These are phyloP conservation scores for Zhuqinia jingwanae DNA, from an alignment of 2,888 invertebrate genomes.

Conservation along the genomic window DNA sequence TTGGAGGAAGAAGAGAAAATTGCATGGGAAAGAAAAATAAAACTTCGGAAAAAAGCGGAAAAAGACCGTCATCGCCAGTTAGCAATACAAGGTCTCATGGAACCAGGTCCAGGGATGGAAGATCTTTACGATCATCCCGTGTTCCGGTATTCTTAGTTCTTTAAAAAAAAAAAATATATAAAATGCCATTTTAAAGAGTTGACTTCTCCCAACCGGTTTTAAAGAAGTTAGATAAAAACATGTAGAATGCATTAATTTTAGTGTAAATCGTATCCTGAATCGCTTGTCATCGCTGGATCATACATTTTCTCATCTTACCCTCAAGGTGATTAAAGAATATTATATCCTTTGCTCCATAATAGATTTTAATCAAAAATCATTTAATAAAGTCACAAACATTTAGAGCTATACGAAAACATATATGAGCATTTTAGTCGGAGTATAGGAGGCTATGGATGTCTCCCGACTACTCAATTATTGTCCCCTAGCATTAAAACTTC, in stretches of 20 bases:
- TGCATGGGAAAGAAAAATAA: constrained; percentile 85
- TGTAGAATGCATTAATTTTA: background rate
- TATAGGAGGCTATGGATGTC: too few species aligned
- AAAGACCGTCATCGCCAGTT: constrained; percentile 74
- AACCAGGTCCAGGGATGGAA: constrained; percentile 77
- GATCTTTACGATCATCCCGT: constrained; percentile 77
- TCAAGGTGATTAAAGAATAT: constrained; percentile 27
- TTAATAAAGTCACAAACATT: too few species aligned
- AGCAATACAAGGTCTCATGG: constrained; percentile 75
- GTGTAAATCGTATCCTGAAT: constrained; percentile 72
- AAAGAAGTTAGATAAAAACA: too few species aligned
- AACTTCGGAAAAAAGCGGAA: constrained; percentile 84
- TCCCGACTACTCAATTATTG: too few species aligned
- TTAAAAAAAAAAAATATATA: too few species aligned
- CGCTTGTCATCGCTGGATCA: constrained; percentile 47
- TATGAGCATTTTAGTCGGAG: too few species aligned
- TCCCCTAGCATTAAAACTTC: too few species aligned
- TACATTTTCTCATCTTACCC: constrained; percentile 12
- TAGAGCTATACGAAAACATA: too few species aligned
- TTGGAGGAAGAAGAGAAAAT: constrained; percentile 86
- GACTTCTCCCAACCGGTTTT: too few species aligned
- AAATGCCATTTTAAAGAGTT: too few species aligned
- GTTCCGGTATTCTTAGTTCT: constrained; percentile 63
- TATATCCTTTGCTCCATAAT: too few species aligned
- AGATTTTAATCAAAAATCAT: too few species aligned